Conservation (phyloP, 2,888 invertebrate genomes). For the Mamestra brassicae region DNA sequence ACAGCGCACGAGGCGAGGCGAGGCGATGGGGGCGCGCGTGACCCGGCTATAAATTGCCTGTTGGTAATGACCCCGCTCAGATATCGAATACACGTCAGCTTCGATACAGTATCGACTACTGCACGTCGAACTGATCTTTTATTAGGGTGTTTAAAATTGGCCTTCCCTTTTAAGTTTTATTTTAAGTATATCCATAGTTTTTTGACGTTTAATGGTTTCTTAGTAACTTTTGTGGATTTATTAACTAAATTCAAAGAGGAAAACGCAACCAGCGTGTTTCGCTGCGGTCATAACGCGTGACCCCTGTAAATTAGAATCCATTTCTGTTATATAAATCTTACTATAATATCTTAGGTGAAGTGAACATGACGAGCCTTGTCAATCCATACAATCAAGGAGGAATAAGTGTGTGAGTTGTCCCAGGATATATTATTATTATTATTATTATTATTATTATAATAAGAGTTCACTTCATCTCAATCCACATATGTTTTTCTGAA, state of each 20-base stretch:
- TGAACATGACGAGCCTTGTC: no score
- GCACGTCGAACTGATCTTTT: conserved; percentile 38
- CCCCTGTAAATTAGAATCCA: no score
- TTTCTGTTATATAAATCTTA: no score
- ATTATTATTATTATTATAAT: no score
- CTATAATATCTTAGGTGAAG: no score
- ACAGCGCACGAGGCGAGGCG: conserved; percentile 52
- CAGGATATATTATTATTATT: no score
- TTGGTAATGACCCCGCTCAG: conserved; percentile 63
- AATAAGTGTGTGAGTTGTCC: no score
- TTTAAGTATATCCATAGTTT: not conserved
- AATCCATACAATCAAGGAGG: no score
- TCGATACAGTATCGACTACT: conserved; percentile 45
- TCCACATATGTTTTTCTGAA: no score
- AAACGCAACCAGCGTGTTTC: not conserved
- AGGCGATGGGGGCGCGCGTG: conserved; percentile 63
- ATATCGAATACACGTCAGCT: conserved; percentile 63
- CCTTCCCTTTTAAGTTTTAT: not conserved
- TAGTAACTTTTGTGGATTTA: not conserved
- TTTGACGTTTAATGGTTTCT: not conserved
- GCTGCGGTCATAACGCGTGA: not conserved
- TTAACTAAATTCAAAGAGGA: not conserved
- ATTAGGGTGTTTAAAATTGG: conserved; percentile 15
- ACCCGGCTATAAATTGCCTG: conserved; percentile 60
- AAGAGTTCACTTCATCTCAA: no score